Percentiles rank a stretch among this genome's conserved stretches.
Conservation (phyloP, 2,797 vertebrate species). For the Vireo griseus region DNA sequence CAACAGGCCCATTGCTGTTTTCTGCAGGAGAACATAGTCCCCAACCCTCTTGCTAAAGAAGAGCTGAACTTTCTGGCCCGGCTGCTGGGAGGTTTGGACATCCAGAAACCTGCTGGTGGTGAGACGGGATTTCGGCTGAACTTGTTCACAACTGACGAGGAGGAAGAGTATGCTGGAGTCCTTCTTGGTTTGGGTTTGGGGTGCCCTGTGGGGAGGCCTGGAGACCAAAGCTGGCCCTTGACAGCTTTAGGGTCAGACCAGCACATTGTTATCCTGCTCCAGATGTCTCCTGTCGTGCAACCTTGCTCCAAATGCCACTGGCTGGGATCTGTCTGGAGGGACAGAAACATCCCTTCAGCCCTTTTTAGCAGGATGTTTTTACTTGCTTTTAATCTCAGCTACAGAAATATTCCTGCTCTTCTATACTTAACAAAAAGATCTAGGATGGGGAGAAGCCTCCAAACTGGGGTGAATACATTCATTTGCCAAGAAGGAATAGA, state of each 20-base stretch:
- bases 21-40: conserved; percentile 82
- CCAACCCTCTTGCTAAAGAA: conserved; percentile 95
- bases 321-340: background rate
- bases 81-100: conserved; percentile 89
- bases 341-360: background rate
- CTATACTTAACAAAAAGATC: background rate
- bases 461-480: background rate
- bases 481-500: background rate
- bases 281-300: background rate
- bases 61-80: conserved; percentile 92
- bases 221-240: background rate
- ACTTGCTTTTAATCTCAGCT: background rate
- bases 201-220: background rate
- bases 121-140: conserved; percentile 89
- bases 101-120: conserved; percentile 76
- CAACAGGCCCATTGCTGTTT: background rate
- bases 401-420: background rate
- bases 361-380: background rate
- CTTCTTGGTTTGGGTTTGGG: background rate
- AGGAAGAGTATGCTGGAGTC: conserved; percentile 86
- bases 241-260: background rate
- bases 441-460: background rate
- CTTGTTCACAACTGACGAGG: conserved; percentile 91
- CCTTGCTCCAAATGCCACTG: background rate
- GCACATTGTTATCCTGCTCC: background rate